Conservation (phyloP, 2,888 invertebrate genomes). For the Caenorhabditis sp. region DNA sequence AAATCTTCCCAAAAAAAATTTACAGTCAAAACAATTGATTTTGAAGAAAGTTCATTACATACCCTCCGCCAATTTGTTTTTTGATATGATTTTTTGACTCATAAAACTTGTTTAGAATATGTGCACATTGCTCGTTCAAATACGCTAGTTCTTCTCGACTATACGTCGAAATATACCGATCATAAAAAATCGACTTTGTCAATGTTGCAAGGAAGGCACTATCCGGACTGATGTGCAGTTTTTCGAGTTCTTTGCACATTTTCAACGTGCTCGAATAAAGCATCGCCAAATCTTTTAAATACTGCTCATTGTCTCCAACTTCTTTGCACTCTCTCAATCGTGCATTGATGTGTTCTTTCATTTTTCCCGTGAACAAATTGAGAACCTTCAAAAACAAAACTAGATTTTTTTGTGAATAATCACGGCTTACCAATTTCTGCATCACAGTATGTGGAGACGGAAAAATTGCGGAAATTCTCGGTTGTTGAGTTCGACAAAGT, state of each 20-base stretch:
- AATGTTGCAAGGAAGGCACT: conserved; percentile 82
- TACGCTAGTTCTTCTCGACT: conserved; percentile 78
- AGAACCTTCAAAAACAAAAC: conserved; percentile 72
- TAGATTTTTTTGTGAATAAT: not conserved
- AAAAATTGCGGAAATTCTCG: conserved; percentile 82
- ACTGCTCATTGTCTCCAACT: conserved; percentile 84
- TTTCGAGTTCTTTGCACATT: conserved; percentile 79
- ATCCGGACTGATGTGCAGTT: conserved; percentile 83
- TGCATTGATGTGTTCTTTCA: conserved; percentile 82
- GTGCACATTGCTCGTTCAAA: conserved; percentile 81
- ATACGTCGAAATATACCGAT: conserved; percentile 65
- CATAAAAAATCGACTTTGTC: conserved; percentile 84
- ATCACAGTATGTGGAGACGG: conserved; percentile 94
- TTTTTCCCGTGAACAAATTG: conserved; percentile 89
- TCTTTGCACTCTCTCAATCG: conserved; percentile 77
- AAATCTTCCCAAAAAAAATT: too few species aligned
- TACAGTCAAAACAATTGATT: too few species aligned
- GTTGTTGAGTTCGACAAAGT: conserved; percentile 85
- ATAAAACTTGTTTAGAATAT: conserved; percentile 85
- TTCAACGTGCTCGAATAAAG: conserved; percentile 86
- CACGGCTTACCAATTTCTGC: conserved; percentile 86
- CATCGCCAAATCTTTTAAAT: conserved; percentile 86
- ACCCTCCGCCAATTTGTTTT: conserved; percentile 85
- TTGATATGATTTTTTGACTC: conserved; percentile 92
- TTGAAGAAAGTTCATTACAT: too few species aligned